Percentiles rank a stretch among this genome's conserved stretches.
Evolutionary conservation across 2,888 invertebrate genomes (phyloP).

Genomic region (Rotaria socialis): DNA sequence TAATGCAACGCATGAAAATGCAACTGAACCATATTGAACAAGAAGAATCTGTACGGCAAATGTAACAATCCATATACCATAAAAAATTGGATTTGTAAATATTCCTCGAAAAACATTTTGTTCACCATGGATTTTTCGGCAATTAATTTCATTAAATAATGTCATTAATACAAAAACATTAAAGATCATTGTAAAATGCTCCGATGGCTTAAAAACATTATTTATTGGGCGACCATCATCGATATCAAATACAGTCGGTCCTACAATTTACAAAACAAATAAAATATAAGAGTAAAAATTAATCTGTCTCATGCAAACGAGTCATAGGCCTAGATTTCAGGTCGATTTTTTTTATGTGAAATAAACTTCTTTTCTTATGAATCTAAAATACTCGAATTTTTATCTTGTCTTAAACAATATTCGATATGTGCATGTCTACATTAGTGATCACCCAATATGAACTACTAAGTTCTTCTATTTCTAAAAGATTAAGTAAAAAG

Average conservation of each 20-base stretch:
- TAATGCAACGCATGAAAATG: constrained; percentile 87
- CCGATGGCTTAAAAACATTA: constrained; percentile 74
- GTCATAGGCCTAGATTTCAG: too few species aligned
- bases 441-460: too few species aligned
- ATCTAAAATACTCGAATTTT: too few species aligned
- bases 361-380: too few species aligned
- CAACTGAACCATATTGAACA: constrained; percentile 91
- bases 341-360: too few species aligned
- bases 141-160: constrained; percentile 99
- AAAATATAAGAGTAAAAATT: too few species aligned
- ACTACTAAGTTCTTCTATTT: too few species aligned
- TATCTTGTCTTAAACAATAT: too few species aligned
- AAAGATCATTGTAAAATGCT: constrained; percentile 98
- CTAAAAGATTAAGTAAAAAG: too few species aligned
- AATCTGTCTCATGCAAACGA: too few species aligned
- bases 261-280: neutral
- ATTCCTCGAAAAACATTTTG: constrained; percentile 94
- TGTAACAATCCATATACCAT: constrained; percentile 84
- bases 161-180: constrained; percentile 99
- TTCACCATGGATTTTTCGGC: constrained; percentile 98
- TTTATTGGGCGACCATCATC: constrained; percentile 68
- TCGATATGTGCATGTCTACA: too few species aligned
- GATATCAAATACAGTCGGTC: constrained; percentile 83
- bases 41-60: constrained; percentile 68
- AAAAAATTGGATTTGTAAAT: constrained; percentile 94